phyloP scores from a whole-genome alignment of 2,888 invertebrate species.

The Drosophila mettleri region DNA sequence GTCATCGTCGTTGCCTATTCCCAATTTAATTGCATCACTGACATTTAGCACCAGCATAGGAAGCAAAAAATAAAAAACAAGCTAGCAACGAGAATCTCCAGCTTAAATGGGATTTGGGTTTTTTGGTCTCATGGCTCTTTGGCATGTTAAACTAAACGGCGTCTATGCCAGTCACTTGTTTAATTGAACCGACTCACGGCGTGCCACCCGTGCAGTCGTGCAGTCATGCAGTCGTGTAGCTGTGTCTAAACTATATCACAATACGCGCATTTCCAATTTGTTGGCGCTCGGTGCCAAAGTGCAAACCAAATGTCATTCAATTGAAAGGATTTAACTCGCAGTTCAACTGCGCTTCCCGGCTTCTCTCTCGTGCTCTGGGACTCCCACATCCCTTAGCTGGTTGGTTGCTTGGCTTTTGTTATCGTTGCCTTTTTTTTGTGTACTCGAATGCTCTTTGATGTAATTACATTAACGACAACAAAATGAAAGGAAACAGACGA shows the following conservation, averaged over 20 bases:
- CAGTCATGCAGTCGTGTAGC: background rate
- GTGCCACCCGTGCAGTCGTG: background rate
- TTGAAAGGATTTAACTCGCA: conserved; percentile 41
- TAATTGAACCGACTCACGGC: conserved; percentile 47
- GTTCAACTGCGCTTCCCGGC: conserved; percentile 10
- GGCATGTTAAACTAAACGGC: conserved; percentile 22
- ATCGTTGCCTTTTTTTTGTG: conserved; percentile 7
- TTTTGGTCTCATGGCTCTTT: conserved; percentile 18
- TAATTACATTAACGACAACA: conserved; percentile 43
- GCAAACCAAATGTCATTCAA: conserved; percentile 38
- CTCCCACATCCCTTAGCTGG: conserved; percentile 3
- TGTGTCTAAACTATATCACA: conserved; percentile 22
- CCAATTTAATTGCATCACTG: conserved; percentile 78
- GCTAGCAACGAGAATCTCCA: conserved; percentile 11
- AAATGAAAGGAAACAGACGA: background rate
- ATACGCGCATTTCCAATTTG: conserved; percentile 30
- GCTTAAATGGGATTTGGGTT: conserved; percentile 56
- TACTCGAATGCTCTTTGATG: conserved; percentile 25
- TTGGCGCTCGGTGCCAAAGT: conserved; percentile 11
- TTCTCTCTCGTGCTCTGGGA: background rate
- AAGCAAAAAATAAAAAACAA: conserved; percentile 39
- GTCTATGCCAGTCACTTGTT: conserved; percentile 26
- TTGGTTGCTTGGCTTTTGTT: conserved; percentile 7
- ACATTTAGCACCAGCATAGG: conserved; percentile 68
- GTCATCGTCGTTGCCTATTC: conserved; percentile 53